phyloP scores from a whole-genome alignment of 2,797 vertebrate species.

The Lagodon rhomboides region DNA sequence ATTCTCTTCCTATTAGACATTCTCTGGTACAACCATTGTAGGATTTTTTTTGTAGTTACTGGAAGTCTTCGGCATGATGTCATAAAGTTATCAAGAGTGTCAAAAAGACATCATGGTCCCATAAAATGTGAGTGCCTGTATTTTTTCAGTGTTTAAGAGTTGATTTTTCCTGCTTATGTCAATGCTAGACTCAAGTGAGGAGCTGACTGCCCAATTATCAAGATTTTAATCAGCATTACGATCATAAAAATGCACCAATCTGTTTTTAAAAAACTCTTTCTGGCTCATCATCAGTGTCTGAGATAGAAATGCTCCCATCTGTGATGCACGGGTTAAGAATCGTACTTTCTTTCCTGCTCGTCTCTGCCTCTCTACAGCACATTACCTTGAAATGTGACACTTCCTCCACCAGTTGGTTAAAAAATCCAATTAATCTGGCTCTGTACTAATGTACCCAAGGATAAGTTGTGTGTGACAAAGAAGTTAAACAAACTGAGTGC shows the following conservation, averaged over 20 bases:
- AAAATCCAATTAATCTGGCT: constrained; percentile 23
- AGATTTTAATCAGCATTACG: constrained; percentile 4
- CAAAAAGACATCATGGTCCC: neutral
- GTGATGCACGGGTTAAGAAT: constrained; percentile 1
- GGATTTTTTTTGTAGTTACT: too few relatives aligned
- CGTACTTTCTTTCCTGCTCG: constrained; percentile 8
- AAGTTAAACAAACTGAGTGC: constrained; percentile 24
- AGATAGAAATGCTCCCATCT: constrained; percentile 10
- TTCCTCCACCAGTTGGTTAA: constrained; percentile 19
- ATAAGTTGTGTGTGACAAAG: constrained; percentile 35
- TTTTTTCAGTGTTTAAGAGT: neutral
- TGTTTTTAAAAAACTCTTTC: neutral
- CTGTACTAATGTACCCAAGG: constrained; percentile 28
- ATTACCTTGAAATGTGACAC: constrained; percentile 34
- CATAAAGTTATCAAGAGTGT: neutral
- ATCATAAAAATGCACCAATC: constrained; percentile 1
- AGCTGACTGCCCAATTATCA: neutral
- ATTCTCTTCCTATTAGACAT: too few relatives aligned
- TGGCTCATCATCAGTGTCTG: constrained; percentile 5
- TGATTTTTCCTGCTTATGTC: neutral
- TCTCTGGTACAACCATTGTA: too few relatives aligned
- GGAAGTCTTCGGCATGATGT: neutral
- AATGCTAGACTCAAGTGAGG: neutral
- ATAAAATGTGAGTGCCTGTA: neutral
- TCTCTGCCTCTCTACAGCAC: neutral